These are phyloP conservation scores for Nerophis lumbriciformis DNA, from an alignment of 2,113 vertebrate genomes.

Conservation along the genomic window DNA sequence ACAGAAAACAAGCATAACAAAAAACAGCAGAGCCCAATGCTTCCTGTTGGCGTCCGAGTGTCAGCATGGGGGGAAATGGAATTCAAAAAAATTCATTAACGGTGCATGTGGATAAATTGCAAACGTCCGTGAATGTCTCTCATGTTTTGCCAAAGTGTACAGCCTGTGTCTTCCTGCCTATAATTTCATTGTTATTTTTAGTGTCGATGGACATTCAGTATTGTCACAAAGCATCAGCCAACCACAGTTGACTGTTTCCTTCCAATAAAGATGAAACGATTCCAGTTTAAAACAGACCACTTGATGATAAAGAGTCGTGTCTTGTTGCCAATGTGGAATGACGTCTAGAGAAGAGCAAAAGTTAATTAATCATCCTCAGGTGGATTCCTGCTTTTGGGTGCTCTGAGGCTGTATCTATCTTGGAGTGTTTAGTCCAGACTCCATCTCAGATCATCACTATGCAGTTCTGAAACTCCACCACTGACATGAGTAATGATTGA, in stretches of 20 bases:
- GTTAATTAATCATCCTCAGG: slow-evolving; percentile 37
- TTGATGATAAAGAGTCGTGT: neutral
- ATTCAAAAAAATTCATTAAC: slow-evolving; percentile 46
- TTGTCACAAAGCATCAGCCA: neutral
- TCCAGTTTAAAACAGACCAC: neutral
- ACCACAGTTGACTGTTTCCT: neutral
- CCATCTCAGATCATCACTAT: slow-evolving; percentile 16
- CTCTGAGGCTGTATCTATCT: slow-evolving; percentile 1
- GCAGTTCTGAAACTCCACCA: slow-evolving; percentile 33
- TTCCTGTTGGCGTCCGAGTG: slow-evolving; percentile 28
- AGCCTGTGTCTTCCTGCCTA: slow-evolving; percentile 5
- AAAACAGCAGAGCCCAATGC: slow-evolving; percentile 1
- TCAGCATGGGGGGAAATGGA: slow-evolving; percentile 31
- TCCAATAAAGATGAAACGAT: neutral
- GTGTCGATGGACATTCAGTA: slow-evolving; percentile 4
- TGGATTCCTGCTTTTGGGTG: slow-evolving; percentile 23
- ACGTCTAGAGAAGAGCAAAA: slow-evolving; percentile 15
- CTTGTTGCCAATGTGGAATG: neutral
- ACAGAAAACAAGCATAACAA: slow-evolving; percentile 18
- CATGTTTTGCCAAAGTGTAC: slow-evolving; percentile 37
- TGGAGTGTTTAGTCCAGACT: slow-evolving; percentile 6
- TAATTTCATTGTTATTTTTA: slow-evolving; percentile 9
- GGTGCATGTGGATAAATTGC: slow-evolving; percentile 18
- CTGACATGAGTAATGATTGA: slow-evolving; percentile 18
- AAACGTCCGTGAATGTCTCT: slow-evolving; percentile 36